Evolutionary conservation across 2,888 invertebrate genomes (phyloP).

Genomic region (Caenorhabditis uteleia): DNA sequence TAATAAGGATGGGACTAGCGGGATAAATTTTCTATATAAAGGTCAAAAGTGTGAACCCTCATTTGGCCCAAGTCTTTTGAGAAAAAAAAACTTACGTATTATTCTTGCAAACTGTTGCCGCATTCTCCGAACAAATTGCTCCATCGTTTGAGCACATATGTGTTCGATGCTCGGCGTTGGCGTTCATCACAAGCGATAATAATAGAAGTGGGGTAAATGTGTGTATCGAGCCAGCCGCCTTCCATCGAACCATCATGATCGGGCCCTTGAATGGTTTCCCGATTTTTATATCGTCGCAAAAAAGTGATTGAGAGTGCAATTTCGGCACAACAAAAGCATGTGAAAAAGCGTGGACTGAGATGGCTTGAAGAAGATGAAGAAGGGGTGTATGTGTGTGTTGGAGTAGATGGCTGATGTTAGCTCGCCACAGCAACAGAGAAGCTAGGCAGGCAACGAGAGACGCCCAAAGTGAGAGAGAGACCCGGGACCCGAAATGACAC

Average conservation of each 20-base stretch:
- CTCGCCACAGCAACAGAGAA: conserved; percentile 1
- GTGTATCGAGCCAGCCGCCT: conserved; percentile 4
- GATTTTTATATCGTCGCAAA: neutral
- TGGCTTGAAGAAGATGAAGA: neutral
- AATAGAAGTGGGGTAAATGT: neutral
- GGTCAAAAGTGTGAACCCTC: too few species aligned
- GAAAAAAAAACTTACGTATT: conserved; percentile 60
- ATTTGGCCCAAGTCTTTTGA: too few species aligned
- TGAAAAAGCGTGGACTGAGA: conserved; percentile 10
- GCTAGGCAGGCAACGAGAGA: conserved; percentile 6
- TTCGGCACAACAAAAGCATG: conserved; percentile 23
- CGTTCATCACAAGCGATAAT: neutral
- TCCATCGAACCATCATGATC: conserved; percentile 37
- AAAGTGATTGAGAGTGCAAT: conserved; percentile 28
- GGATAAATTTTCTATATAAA: too few species aligned
- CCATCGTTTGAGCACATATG: conserved; percentile 39
- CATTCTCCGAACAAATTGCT: conserved; percentile 63
- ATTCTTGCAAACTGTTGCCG: conserved; percentile 64
- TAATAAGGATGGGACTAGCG: too few species aligned
- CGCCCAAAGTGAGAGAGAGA: too few species aligned
- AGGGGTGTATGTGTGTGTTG: conserved; percentile 1
- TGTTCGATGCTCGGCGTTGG: conserved; percentile 31
- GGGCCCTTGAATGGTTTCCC: too few species aligned
- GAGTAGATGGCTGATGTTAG: neutral
- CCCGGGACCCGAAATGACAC: conserved; percentile 21